Evolutionary conservation across 2,888 invertebrate species (phyloP).

Genomic region (Lasioglossum lativentre): DNA sequence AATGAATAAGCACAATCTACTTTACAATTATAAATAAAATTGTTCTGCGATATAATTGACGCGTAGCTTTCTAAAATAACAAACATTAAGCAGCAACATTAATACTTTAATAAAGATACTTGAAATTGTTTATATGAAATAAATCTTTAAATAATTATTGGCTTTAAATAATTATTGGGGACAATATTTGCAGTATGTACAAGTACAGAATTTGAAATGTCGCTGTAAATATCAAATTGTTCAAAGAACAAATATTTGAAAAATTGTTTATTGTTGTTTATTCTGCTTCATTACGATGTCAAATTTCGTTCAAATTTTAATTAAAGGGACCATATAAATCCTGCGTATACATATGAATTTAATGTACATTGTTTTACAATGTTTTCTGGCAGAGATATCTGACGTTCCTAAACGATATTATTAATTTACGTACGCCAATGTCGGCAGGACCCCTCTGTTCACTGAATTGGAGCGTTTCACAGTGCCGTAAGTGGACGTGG

Average conservation of each 20-base stretch:
- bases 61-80: not conserved
- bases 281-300: not conserved
- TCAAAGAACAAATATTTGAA: not conserved
- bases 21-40: not conserved
- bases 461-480: slow-evolving; percentile 47
- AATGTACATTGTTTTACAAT: not conserved
- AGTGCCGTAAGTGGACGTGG: slow-evolving; percentile 54
- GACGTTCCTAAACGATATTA: slow-evolving; percentile 22
- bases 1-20: not conserved
- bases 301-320: not conserved
- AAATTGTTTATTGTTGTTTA: not conserved
- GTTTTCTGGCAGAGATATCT: not conserved
- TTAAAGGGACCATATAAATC: not conserved
- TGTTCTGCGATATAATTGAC: not conserved
- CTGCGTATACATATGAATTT: not conserved
- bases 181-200: too few relatives aligned
- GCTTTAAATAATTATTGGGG: too few relatives aligned
- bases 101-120: not conserved
- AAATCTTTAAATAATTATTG: too few relatives aligned
- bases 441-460: slow-evolving; percentile 29
- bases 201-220: too few relatives aligned
- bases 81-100: not conserved
- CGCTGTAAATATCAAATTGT: too few relatives aligned
- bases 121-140: not conserved
- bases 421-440: slow-evolving; percentile 38